Conservation (phyloP, 1,140 invertebrate genomes). For the Archegozetes longisetosus region DNA sequence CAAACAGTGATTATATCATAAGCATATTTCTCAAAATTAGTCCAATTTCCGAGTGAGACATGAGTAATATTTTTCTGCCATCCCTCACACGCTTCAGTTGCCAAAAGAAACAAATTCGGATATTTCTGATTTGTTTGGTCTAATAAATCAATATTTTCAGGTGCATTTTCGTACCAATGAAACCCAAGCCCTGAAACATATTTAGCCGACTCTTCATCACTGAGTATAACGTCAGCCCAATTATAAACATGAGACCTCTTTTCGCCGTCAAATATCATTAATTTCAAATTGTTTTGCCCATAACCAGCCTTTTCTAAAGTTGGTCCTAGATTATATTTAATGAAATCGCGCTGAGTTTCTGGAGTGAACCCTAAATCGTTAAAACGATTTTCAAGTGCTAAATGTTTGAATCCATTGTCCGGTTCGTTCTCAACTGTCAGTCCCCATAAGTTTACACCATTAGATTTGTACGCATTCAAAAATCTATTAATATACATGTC, state of each 20-base stretch:
- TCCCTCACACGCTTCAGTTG: slow-evolving; percentile 50
- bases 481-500: slow-evolving; percentile 55
- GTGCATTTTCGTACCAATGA: slow-evolving; percentile 47
- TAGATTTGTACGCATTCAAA: slow-evolving; percentile 12
- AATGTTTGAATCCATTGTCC: slow-evolving; percentile 28
- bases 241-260: slow-evolving; percentile 28
- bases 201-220: slow-evolving; percentile 20
- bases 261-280: slow-evolving; percentile 24
- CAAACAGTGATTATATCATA: slow-evolving; percentile 20
- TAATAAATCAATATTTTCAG: slow-evolving; percentile 27
- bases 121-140: slow-evolving; percentile 36
- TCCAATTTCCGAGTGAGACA: slow-evolving; percentile 13
- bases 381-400: slow-evolving; percentile 33
- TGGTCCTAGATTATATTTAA: slow-evolving; percentile 27
- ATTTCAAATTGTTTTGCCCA: slow-evolving; percentile 19
- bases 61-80: neutral
- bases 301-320: slow-evolving; percentile 20
- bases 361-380: slow-evolving; percentile 33
- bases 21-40: slow-evolving; percentile 10
- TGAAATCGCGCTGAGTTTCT: slow-evolving; percentile 27
- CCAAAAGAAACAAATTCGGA: slow-evolving; percentile 53
- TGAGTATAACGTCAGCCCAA: slow-evolving; percentile 22
- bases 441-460: slow-evolving; percentile 27
- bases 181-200: slow-evolving; percentile 26
- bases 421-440: slow-evolving; percentile 37